Percentiles rank a stretch among this genome's conserved stretches.
These are phyloP conservation scores for Leptodirus hochenwartii DNA, from an alignment of 2,888 invertebrate genomes.

Conservation along the genomic window DNA sequence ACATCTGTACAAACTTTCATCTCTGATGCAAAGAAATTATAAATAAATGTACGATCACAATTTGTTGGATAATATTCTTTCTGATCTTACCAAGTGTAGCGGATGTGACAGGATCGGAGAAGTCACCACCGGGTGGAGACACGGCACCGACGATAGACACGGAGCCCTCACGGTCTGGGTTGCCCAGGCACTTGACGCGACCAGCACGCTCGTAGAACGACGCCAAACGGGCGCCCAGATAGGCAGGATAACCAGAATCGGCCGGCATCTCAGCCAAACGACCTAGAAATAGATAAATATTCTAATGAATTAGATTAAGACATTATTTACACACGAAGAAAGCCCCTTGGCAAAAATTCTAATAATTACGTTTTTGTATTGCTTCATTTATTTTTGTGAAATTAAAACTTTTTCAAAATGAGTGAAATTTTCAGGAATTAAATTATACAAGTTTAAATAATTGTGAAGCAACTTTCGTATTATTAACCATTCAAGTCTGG, in stretches of 20 bases:
- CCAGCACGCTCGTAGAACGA: slow-evolving; percentile 99
- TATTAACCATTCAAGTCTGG: no score
- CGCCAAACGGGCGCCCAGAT: slow-evolving; percentile 92
- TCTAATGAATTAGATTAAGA: not conserved
- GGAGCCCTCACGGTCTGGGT: slow-evolving; percentile 95
- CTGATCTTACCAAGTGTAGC: slow-evolving; percentile 72
- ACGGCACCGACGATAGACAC: slow-evolving; percentile 99
- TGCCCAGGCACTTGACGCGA: slow-evolving; percentile 90
- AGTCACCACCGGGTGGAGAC: slow-evolving; percentile 99
- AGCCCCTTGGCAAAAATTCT: no score
- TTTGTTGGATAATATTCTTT: no score
- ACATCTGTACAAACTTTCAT: no score
- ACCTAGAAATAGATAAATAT: slow-evolving; percentile 20
- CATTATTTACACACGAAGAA: not conserved
- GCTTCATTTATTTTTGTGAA: no score
- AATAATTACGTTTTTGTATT: no score
- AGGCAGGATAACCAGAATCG: slow-evolving; percentile 96
- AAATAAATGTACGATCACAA: no score
- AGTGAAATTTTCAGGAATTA: slow-evolving; percentile 2
- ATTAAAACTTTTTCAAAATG: slow-evolving; percentile 4
- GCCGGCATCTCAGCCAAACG: slow-evolving; percentile 99
- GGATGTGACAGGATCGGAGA: slow-evolving; percentile 99
- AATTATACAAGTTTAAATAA: no score
- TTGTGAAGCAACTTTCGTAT: no score
- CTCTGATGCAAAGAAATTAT: no score